phyloP scores from a whole-genome alignment of 2,113 vertebrate genomes.

The Crocuta crocuta region DNA sequence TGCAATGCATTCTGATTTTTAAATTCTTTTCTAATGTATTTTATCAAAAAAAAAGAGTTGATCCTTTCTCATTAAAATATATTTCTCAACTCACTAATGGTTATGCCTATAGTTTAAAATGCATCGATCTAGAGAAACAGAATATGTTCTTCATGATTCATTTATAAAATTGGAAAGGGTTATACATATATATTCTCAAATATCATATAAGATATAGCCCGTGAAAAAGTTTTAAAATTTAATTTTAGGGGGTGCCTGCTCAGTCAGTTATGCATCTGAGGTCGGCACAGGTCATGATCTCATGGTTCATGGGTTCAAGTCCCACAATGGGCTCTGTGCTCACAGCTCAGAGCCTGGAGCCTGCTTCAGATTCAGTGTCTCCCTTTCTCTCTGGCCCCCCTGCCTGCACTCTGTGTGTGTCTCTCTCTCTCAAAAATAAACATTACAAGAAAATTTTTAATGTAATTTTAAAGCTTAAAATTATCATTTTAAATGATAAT shows the following conservation, averaged over 20 bases:
- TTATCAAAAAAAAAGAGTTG: not conserved
- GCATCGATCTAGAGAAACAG: not conserved
- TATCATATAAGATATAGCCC: not conserved
- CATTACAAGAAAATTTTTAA: not conserved
- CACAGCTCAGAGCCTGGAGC: too few species aligned
- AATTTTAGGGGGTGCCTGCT: not conserved
- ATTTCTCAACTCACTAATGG: not conserved
- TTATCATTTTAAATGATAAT: not conserved
- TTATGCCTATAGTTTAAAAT: not conserved
- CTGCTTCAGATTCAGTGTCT: too few species aligned
- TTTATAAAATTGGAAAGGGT: not conserved
- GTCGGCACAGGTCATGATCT: too few species aligned
- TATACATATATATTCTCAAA: not conserved
- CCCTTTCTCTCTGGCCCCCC: too few species aligned
- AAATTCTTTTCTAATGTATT: not conserved
- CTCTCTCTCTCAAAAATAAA: too few species aligned
- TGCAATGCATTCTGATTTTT: not conserved
- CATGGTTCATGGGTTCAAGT: too few species aligned
- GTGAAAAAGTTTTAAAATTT: conserved; percentile 40
- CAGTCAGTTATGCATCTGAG: too few species aligned
- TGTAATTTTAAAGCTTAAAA: conserved; percentile 11
- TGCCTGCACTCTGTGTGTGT: too few species aligned
- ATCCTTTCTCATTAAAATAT: not conserved
- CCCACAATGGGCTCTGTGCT: too few species aligned
- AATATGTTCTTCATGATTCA: not conserved